A percentile compares a stretch with the other conserved stretches of the same genome.
Conservation (phyloP, 2,888 invertebrate species). For the Melanotus villosus region DNA sequence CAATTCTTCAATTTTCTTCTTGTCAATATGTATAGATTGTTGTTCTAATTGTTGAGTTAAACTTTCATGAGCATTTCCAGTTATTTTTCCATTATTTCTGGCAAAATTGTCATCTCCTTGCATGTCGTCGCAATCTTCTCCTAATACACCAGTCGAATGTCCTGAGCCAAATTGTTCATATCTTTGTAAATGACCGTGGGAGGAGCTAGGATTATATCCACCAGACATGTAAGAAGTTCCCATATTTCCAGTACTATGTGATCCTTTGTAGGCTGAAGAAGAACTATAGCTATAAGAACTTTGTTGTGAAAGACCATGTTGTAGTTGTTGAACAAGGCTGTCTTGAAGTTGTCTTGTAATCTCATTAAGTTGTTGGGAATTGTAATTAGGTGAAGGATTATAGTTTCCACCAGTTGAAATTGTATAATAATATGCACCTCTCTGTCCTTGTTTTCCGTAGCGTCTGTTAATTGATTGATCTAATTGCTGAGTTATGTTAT, state of each 20-base stretch:
- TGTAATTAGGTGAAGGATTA: slow-evolving; percentile 53
- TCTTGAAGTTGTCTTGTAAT: slow-evolving; percentile 61
- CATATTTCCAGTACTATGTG: slow-evolving; percentile 8
- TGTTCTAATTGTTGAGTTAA: slow-evolving; percentile 48
- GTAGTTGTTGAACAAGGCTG: slow-evolving; percentile 61
- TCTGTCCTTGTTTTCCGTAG: slow-evolving; percentile 51
- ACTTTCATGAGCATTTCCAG: not conserved
- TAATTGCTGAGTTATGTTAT: slow-evolving; percentile 62
- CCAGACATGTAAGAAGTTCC: slow-evolving; percentile 11
- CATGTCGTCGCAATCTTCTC: slow-evolving; percentile 40
- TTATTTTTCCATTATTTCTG: too few relatives aligned
- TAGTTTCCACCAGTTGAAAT: slow-evolving; percentile 50
- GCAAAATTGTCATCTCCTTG: slow-evolving; percentile 45
- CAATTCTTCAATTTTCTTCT: slow-evolving; percentile 46
- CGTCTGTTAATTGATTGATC: slow-evolving; percentile 54
- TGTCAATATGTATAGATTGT: slow-evolving; percentile 49
- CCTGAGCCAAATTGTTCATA: not conserved
- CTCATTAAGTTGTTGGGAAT: slow-evolving; percentile 56
- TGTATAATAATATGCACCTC: slow-evolving; percentile 53
- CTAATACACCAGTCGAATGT: slow-evolving; percentile 10
- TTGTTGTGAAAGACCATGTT: slow-evolving; percentile 60
- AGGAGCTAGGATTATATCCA: slow-evolving; percentile 12
- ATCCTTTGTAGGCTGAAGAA: slow-evolving; percentile 21
- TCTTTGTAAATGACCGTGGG: not conserved
- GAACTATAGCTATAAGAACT: slow-evolving; percentile 55